These are phyloP conservation scores for Carposina sasakii DNA, from an alignment of 1,140 invertebrate species.

Conservation along the genomic window DNA sequence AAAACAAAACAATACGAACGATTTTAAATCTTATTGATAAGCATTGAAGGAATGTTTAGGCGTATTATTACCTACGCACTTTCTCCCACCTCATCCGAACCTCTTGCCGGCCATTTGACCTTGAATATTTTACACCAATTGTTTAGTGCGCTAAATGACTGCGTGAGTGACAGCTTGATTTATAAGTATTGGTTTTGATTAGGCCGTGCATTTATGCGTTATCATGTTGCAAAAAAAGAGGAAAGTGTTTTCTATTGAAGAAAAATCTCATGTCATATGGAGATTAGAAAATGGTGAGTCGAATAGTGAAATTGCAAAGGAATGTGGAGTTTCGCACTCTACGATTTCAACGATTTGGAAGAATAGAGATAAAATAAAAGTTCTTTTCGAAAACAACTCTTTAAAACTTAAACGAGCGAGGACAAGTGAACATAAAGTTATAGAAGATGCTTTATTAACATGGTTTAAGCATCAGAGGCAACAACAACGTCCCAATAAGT, in stretches of 20 bases:
- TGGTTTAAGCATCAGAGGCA: slow-evolving; percentile 27
- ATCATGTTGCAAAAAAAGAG: too few species aligned
- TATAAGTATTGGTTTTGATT: too few species aligned
- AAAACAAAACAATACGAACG: too few species aligned
- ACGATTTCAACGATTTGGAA: slow-evolving; percentile 42
- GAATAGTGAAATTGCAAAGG: slow-evolving; percentile 20
- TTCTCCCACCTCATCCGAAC: slow-evolving; percentile 17
- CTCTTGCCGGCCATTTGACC: slow-evolving; percentile 18
- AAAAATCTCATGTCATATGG: too few species aligned
- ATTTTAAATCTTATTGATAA: too few species aligned
- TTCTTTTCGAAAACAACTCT: slow-evolving; percentile 24
- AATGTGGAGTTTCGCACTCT: slow-evolving; percentile 35
- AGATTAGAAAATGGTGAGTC: too few species aligned
- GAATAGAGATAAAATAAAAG: slow-evolving; percentile 31
- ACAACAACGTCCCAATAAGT: slow-evolving; percentile 30
- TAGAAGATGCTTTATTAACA: slow-evolving; percentile 29
- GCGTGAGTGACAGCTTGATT: too few species aligned
- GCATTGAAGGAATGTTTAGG: too few species aligned
- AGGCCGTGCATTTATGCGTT: too few species aligned
- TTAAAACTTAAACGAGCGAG: slow-evolving; percentile 35
- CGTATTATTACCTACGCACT: too few species aligned
- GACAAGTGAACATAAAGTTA: slow-evolving; percentile 20
- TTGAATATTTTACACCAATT: slow-evolving; percentile 11
- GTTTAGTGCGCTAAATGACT: too few species aligned
- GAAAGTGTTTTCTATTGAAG: too few species aligned